Conservation (phyloP, 2,888 invertebrate genomes). For the Nesidiocoris tenuis region DNA sequence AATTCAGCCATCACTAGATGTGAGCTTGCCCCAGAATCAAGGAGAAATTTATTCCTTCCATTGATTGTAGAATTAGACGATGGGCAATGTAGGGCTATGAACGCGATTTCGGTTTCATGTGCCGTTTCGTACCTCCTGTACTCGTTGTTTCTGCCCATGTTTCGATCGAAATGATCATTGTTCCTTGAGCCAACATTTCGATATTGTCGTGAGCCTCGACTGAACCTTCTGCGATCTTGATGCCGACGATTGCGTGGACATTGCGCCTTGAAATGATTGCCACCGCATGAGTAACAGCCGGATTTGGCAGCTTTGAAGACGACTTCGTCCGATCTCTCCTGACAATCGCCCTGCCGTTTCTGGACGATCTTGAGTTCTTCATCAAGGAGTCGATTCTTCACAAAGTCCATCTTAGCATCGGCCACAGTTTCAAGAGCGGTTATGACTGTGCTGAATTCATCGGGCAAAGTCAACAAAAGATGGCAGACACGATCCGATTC, state of each 20-base stretch:
- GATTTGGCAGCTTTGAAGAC: not conserved
- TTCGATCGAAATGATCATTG: not conserved
- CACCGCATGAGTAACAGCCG: too few species aligned
- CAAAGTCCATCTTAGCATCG: constrained; percentile 33
- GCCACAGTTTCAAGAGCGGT: constrained; percentile 34
- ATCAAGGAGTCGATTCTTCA: constrained; percentile 37
- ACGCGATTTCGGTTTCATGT: too few species aligned
- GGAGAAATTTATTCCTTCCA: too few species aligned
- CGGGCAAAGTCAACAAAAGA: constrained; percentile 35
- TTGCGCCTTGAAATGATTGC: too few species aligned
- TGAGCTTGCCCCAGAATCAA: constrained; percentile 14
- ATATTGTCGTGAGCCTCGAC: too few species aligned
- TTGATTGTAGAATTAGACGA: too few species aligned
- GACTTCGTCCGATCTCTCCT: not conserved
- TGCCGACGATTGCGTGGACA: too few species aligned
- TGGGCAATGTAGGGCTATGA: too few species aligned
- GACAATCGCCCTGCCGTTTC: not conserved
- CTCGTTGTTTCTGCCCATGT: too few species aligned
- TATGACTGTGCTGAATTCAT: constrained; percentile 41
- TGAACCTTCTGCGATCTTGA: too few species aligned
- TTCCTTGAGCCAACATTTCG: too few species aligned
- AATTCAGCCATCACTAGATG: constrained; percentile 1
- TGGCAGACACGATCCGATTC: constrained; percentile 42
- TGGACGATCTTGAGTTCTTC: constrained; percentile 12
- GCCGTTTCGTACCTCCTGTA: too few species aligned